Base-by-base conservation (phyloP, 2,888 invertebrate species). In the Leucania comma region DNA sequence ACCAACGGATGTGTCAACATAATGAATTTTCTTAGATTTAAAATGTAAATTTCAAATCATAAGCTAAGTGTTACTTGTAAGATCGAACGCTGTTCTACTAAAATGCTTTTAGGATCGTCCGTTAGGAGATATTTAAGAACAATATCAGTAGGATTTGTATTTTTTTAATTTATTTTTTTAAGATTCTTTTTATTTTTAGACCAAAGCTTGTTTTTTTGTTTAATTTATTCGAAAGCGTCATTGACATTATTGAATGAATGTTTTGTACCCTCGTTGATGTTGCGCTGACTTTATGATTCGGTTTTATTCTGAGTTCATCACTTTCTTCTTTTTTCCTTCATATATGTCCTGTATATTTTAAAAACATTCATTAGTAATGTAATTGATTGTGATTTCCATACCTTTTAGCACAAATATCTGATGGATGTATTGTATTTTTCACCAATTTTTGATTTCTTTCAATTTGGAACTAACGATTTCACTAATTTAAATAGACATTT, bases 181-280 rank as follows among this genome's bases (percentile, higher is more conserved):
- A 67, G 60, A 77, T 68, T 75, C 63, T 75, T 87, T 87, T 86
- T 89, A 87, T 46, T 53, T 78, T 89, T 90, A 92, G 87, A 94
- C 95, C 95, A 95, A 95, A 95, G 95, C 91, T 91, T 87, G 87
- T 90, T 88, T 90, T n/a, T 81, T 88, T 90, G 87, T 89, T 91
- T 90, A 89, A 90, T 90, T 90, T 91, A 85, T 81, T 78, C 71
- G 35, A 57, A 56, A 69, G 54, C 65, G 65, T 71, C 73, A 66
- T 62, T 66, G 42, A 77, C 71, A 72, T 77, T 68, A 75, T 35
- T 64, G 48, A 48, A 57, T 72, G 54, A 70, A 65, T 80, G 68
- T 66, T 66, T 63, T 60, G 29, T 56, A 8, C 10, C 46, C 54
- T 35, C 17, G 2, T 66, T 32, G 6, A 51, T 57, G 29, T 35